A percentile compares a stretch with the other conserved stretches of the same genome.
These are phyloP conservation scores for Elaphurus davidianus DNA, from an alignment of 2,113 vertebrate species.

Conservation along the genomic window DNA sequence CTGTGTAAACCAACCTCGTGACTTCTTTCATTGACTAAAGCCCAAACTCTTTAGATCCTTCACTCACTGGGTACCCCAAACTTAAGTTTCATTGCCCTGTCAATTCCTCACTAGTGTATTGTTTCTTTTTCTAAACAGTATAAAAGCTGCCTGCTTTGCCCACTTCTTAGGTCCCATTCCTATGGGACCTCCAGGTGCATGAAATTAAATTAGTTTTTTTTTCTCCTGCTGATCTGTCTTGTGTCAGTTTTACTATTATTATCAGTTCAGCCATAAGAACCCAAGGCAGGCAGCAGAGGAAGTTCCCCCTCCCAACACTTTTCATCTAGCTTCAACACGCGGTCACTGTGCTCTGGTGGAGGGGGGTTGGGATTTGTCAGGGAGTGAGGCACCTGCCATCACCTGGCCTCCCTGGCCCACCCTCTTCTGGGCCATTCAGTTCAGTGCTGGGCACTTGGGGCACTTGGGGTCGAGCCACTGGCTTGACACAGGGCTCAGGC, in stretches of 20 bases:
- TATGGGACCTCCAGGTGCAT: not conserved
- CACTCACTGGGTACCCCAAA: not conserved
- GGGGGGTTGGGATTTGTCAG: accelerated
- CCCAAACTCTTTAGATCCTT: not conserved
- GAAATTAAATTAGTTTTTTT: not conserved
- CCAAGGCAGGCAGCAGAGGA: accelerated
- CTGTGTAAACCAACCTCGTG: not conserved
- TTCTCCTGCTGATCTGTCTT: not conserved
- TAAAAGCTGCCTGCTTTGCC: not conserved
- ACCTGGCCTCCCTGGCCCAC: not conserved
- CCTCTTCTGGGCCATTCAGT: not conserved
- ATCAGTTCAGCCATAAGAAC: not conserved
- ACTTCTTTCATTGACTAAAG: not conserved
- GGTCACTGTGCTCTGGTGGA: not conserved
- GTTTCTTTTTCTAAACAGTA: not conserved
- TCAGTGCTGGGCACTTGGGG: not conserved
- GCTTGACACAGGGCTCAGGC: not conserved
- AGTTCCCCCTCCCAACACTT: not conserved
- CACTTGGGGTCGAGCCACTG: not conserved
- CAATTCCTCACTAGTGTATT: not conserved
- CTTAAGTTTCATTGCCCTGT: not conserved
- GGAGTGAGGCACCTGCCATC: not conserved
- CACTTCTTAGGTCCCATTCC: not conserved
- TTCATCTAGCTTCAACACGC: not conserved
- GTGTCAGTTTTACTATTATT: not conserved